These are phyloP conservation scores for Tichodroma muraria DNA, from an alignment of 2,113 vertebrate species.

Conservation along the genomic window DNA sequence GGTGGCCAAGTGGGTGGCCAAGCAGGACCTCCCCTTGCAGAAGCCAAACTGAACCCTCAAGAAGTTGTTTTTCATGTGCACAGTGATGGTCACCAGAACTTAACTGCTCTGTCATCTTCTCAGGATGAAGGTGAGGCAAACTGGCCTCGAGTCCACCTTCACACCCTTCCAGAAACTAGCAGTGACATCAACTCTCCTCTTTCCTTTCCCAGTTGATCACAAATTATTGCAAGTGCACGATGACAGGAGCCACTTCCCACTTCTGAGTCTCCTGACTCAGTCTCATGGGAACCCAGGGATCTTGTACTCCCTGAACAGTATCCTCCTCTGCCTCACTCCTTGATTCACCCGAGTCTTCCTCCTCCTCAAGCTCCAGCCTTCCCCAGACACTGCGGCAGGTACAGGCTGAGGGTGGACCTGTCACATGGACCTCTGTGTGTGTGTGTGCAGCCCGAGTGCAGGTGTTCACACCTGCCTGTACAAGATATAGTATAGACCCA, in stretches of 20 bases:
- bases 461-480: not conserved
- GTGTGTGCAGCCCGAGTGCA: too few relatives aligned
- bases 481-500: too few relatives aligned
- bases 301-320: not conserved
- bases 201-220: not conserved
- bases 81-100: not conserved
- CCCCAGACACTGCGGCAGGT: not conserved
- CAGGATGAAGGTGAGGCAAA: not conserved
- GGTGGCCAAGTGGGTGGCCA: too few relatives aligned
- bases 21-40: not conserved
- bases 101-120: not conserved
- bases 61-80: accelerated
- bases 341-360: not conserved
- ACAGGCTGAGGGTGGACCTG: not conserved
- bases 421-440: not conserved
- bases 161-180: not conserved
- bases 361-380: not conserved
- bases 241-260: not conserved
- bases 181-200: not conserved
- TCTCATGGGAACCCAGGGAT: not conserved
- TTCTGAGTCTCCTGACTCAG: not conserved
- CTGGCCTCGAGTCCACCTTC: not conserved
- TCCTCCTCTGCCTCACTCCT: not conserved
- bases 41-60: not conserved
- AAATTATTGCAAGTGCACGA: not conserved